Conservation (phyloP, 2,888 invertebrate species). For the Polyommatus iphigenia region DNA sequence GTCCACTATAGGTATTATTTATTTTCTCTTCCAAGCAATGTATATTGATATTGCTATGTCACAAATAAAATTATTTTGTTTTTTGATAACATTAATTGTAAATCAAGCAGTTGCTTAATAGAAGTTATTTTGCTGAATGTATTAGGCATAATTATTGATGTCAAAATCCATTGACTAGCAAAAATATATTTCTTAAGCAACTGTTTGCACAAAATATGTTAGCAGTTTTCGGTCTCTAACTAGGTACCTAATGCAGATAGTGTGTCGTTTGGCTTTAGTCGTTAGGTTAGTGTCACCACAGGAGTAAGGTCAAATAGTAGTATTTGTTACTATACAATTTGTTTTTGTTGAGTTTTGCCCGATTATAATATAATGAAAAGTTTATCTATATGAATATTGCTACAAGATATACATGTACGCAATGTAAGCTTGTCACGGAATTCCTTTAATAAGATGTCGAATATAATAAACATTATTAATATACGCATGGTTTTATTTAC, state of each 20-base stretch:
- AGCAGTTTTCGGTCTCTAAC: slow-evolving; percentile 49
- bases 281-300: slow-evolving; percentile 73
- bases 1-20: slow-evolving; percentile 34
- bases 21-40: slow-evolving; percentile 41
- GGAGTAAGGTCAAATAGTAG: slow-evolving; percentile 62
- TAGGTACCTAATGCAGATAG: slow-evolving; percentile 50
- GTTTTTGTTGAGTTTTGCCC: slow-evolving; percentile 78
- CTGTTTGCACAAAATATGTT: slow-evolving; percentile 29
- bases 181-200: not conserved
- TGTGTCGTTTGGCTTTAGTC: slow-evolving; percentile 69
- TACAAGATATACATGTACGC: slow-evolving; percentile 74
- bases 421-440: slow-evolving; percentile 77
- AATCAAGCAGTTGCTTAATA: not conserved
- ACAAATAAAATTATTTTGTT: slow-evolving; percentile 39
- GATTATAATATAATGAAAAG: slow-evolving; percentile 67
- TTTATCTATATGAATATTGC: slow-evolving; percentile 70
- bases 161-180: not conserved
- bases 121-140: not conserved
- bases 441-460: slow-evolving; percentile 78
- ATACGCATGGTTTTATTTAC: slow-evolving; percentile 27
- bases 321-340: slow-evolving; percentile 70
- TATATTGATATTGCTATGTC: slow-evolving; percentile 39
- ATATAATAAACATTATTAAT: slow-evolving; percentile 75
- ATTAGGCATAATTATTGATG: too few species aligned
- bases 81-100: slow-evolving; percentile 21